phyloP scores from a whole-genome alignment of 2,888 invertebrate species.

The Drosophila kokeensis region DNA sequence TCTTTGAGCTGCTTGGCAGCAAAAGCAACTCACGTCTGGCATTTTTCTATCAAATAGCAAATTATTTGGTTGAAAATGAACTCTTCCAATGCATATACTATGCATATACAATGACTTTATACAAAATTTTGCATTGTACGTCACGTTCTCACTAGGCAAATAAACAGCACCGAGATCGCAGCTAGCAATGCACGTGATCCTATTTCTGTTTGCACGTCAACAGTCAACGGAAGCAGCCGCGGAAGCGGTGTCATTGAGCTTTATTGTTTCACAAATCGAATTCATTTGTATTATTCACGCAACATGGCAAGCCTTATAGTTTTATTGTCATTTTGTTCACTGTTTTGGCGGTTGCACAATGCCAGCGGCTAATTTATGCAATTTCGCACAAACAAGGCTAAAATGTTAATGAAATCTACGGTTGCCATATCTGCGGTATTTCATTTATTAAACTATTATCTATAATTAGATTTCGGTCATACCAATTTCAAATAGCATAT shows the following conservation, averaged over 20 bases:
- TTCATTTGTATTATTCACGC: constrained; percentile 73
- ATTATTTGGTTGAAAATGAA: constrained; percentile 49
- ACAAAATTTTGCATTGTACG: constrained; percentile 66
- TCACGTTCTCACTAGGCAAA: constrained; percentile 68
- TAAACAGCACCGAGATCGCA: constrained; percentile 25
- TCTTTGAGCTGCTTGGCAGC: constrained; percentile 15
- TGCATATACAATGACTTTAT: constrained; percentile 43
- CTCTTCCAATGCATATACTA: constrained; percentile 45
- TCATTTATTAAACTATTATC: constrained; percentile 26
- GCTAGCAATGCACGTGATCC: constrained; percentile 66
- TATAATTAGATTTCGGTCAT: constrained; percentile 18
- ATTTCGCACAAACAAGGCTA: constrained; percentile 43
- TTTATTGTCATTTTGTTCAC: constrained; percentile 14
- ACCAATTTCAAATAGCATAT: constrained; percentile 6
- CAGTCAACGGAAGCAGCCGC: constrained; percentile 41
- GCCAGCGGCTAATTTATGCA: constrained; percentile 55
- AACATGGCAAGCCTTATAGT: constrained; percentile 8
- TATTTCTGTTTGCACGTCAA: constrained; percentile 63
- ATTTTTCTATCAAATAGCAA: constrained; percentile 17
- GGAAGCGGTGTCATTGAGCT: constrained; percentile 63
- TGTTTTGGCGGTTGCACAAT: constrained; percentile 4
- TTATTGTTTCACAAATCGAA: constrained; percentile 79
- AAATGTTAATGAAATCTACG: constrained; percentile 41
- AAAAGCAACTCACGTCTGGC: constrained; percentile 26
- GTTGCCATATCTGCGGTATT: background rate